Evolutionary conservation across 2,113 vertebrate genomes (phyloP).

Genomic region (Capreolus pygargus): DNA sequence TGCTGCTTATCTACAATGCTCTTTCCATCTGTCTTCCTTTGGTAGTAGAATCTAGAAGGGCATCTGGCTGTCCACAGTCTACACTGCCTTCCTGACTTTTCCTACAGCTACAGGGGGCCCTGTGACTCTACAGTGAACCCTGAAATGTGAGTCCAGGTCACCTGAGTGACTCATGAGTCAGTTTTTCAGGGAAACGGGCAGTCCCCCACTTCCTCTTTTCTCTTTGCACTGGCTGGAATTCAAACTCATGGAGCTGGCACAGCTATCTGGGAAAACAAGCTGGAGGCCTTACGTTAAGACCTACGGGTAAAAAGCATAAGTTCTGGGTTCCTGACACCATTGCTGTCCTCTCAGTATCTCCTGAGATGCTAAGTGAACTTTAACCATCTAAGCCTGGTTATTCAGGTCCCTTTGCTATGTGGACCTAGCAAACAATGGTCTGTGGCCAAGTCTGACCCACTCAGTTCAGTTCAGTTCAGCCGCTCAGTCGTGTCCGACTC

Average conservation of each 20-base stretch:
- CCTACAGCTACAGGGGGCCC: rapidly evolving
- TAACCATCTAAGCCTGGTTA: neutral
- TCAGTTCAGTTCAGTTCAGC: too few species aligned
- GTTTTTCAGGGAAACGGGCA: neutral
- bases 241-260: neutral
- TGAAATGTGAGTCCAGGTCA: neutral
- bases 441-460: neutral
- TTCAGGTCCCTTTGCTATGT: neutral
- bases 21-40: neutral
- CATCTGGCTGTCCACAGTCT: neutral
- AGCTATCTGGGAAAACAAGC: neutral
- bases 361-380: neutral
- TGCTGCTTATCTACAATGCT: neutral
- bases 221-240: neutral
- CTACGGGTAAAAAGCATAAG: rapidly evolving
- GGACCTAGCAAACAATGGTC: neutral
- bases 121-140: neutral
- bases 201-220: neutral
- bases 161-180: neutral
- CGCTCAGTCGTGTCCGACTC: too few species aligned
- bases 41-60: neutral
- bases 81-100: neutral
- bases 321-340: too few species aligned
- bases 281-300: neutral
- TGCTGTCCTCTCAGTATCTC: neutral